Percentiles rank a stretch among this genome's conserved stretches.
phyloP scores from a whole-genome alignment of 2,888 invertebrate species.

The Ectemnius lituratus region DNA sequence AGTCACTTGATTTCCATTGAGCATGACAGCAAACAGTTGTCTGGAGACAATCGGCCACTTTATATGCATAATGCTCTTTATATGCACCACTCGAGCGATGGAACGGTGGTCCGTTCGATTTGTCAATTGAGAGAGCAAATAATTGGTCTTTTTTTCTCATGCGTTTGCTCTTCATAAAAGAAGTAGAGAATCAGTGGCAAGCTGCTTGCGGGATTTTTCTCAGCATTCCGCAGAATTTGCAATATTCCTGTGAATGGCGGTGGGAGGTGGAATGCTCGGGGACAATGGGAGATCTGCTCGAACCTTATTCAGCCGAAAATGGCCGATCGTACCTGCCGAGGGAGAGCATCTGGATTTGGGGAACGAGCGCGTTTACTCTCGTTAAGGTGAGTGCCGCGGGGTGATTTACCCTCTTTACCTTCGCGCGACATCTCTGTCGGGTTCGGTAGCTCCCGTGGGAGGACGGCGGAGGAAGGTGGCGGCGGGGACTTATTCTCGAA shows the following conservation, averaged over 20 bases:
- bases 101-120: too few relatives aligned
- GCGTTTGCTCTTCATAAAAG: too few relatives aligned
- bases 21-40: too few relatives aligned
- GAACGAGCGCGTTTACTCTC: constrained; percentile 65
- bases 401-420: constrained; percentile 61
- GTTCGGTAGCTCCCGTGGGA: constrained; percentile 36
- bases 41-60: neutral
- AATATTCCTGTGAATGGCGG: neutral
- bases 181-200: too few relatives aligned
- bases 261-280: constrained; percentile 21
- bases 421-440: constrained; percentile 46
- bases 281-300: constrained; percentile 21
- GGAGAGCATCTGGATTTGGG: constrained; percentile 51
- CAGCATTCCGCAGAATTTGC: neutral
- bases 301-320: constrained; percentile 43
- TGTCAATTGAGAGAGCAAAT: too few relatives aligned
- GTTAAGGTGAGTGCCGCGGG: constrained; percentile 62
- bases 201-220: neutral
- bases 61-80: neutral
- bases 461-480: neutral
- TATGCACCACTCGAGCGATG: too few relatives aligned
- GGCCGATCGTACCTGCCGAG: constrained; percentile 35
- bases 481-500: neutral
- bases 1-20: too few relatives aligned
- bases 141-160: too few relatives aligned